Evolutionary conservation across 2,113 vertebrate genomes (phyloP).

Genomic region (Otocyon megalotis): DNA sequence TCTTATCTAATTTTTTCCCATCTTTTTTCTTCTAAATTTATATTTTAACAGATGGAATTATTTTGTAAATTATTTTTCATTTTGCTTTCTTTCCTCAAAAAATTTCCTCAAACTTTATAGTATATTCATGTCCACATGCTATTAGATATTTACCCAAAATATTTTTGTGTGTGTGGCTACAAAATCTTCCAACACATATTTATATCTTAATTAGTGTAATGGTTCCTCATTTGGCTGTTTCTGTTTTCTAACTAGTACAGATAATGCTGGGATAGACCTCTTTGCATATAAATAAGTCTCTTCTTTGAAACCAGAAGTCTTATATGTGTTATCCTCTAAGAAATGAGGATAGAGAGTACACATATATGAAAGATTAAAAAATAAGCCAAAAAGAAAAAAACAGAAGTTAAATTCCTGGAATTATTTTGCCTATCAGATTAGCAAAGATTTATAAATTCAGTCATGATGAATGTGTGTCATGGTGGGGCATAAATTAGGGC

Average conservation of each 20-base stretch:
- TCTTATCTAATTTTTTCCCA: background rate
- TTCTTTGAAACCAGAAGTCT: background rate
- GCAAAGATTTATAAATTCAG: background rate
- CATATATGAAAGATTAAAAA: background rate
- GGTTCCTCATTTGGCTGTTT: background rate
- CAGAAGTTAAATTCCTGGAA: background rate
- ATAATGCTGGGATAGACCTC: background rate
- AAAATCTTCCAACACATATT: background rate
- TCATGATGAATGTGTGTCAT: background rate
- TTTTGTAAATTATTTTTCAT: slow-evolving; percentile 46
- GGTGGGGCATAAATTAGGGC: background rate
- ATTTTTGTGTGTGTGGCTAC: background rate
- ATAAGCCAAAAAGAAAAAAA: background rate
- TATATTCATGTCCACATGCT: slow-evolving; percentile 22
- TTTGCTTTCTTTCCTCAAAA: slow-evolving; percentile 47
- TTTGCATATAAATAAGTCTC: slow-evolving; percentile 22
- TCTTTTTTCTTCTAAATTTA: background rate
- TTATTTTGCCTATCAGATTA: background rate
- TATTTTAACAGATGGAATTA: background rate
- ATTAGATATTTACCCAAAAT: slow-evolving; percentile 36
- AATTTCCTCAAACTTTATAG: background rate
- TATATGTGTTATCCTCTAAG: background rate
- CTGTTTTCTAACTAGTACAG: background rate
- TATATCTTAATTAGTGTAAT: background rate
- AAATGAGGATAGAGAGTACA: background rate